A percentile compares a stretch with the other conserved stretches of the same genome.
These are phyloP conservation scores for Entelurus aequoreus DNA, from an alignment of 2,113 vertebrate genomes.

Conservation along the genomic window DNA sequence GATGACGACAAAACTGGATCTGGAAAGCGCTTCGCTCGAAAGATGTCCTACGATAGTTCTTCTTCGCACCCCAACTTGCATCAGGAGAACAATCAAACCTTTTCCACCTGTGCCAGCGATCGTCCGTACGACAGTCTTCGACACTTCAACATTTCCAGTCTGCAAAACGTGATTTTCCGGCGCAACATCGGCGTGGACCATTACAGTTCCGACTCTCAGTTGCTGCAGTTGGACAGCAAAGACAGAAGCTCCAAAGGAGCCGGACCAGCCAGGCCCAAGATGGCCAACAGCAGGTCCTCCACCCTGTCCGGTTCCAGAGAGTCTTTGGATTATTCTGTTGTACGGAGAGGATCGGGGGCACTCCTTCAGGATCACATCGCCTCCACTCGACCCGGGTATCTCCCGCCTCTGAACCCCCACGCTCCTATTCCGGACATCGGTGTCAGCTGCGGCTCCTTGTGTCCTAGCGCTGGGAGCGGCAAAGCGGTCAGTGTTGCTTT, in stretches of 20 bases:
- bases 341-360: constrained; percentile 72
- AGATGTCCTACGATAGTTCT: constrained; percentile 77
- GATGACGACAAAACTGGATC: constrained; percentile 23
- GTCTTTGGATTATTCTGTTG: constrained; percentile 64
- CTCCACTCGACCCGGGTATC: constrained; percentile 76
- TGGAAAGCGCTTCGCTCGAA: constrained; percentile 61
- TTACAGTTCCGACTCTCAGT: constrained; percentile 84
- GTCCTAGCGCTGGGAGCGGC: constrained; percentile 37
- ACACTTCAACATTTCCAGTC: constrained; percentile 73
- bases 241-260: constrained; percentile 34
- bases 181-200: constrained; percentile 77
- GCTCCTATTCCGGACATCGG: constrained; percentile 71
- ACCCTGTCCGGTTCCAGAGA: constrained; percentile 72
- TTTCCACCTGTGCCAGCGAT: constrained; percentile 48
- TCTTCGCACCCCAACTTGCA: constrained; percentile 66
- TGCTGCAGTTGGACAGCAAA: constrained; percentile 62
- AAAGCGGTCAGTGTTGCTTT: constrained; percentile 37
- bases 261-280: constrained; percentile 72
- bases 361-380: constrained; percentile 70
- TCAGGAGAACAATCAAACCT: constrained; percentile 50
- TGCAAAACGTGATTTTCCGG: constrained; percentile 76
- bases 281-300: constrained; percentile 68
- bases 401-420: constrained; percentile 81
- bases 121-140: constrained; percentile 64
- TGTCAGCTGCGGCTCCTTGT: constrained; percentile 44